Conservation (phyloP, 2,113 vertebrate genomes). For the Phylloscopus trochilus region DNA sequence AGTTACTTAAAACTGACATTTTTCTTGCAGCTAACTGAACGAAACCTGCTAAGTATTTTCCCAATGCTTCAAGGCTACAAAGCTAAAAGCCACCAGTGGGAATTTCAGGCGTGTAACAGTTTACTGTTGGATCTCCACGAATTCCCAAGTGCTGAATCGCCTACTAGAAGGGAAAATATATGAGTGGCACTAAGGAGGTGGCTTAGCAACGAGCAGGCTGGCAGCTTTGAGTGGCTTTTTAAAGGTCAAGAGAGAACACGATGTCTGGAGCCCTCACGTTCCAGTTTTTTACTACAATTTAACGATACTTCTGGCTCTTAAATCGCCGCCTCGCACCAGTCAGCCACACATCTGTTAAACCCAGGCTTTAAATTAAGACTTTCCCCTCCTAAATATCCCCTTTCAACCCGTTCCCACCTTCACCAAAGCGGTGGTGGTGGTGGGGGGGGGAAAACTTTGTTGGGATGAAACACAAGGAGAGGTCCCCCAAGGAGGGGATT, state of each 20-base stretch:
- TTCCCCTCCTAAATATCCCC: not conserved
- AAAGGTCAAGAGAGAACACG: slow-evolving; percentile 32
- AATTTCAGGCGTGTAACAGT: not conserved
- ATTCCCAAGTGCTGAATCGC: not conserved
- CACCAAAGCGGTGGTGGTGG: not conserved
- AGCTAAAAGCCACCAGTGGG: not conserved
- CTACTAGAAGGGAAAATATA: slow-evolving; percentile 27
- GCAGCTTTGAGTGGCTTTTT: not conserved
- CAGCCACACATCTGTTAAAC: not conserved
- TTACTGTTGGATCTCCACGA: not conserved
- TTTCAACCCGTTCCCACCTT: not conserved
- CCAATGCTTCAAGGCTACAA: fast-evolving
- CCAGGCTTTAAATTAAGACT: not conserved
- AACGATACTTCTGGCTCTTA: not conserved
- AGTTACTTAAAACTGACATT: not conserved
- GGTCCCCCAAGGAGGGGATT: not conserved
- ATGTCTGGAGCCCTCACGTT: not conserved
- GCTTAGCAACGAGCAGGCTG: slow-evolving; percentile 2
- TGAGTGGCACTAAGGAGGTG: not conserved
- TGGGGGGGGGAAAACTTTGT: not conserved
- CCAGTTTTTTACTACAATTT: not conserved
- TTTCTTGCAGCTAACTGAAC: not conserved
- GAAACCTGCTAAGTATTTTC: not conserved
- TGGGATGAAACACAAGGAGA: not conserved
- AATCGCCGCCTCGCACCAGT: fast-evolving